phyloP scores from a whole-genome alignment of 2,797 vertebrate genomes.

The Otolemur crassicaudatus region DNA sequence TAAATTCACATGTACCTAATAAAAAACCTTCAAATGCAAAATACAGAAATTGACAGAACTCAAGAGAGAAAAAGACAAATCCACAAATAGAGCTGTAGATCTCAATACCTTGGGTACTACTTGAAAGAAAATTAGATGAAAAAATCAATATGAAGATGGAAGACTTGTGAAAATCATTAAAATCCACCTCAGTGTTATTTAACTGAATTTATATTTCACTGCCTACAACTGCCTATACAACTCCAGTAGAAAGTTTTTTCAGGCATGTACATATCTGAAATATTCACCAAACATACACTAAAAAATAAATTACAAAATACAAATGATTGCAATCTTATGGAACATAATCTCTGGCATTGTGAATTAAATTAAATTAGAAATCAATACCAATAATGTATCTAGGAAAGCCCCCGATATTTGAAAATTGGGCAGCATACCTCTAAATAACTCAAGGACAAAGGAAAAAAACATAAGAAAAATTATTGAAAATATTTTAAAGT shows the following conservation, averaged over 20 bases:
- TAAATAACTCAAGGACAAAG: constrained; percentile 8
- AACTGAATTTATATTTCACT: background rate
- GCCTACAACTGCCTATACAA: background rate
- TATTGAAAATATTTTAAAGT: constrained; percentile 5
- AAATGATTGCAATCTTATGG: background rate
- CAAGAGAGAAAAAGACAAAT: background rate
- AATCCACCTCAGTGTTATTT: background rate
- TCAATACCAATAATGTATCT: background rate
- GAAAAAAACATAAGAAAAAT: background rate
- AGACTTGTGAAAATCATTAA: background rate
- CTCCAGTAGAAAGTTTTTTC: background rate
- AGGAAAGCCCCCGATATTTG: background rate
- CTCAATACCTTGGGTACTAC: background rate
- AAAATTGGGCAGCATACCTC: background rate
- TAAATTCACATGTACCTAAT: background rate
- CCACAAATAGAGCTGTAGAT: background rate
- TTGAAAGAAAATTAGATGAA: background rate
- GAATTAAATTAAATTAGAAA: constrained; percentile 25
- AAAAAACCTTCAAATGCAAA: background rate
- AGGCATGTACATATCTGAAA: background rate
- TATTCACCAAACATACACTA: background rate
- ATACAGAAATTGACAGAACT: background rate
- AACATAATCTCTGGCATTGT: background rate
- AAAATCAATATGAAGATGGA: background rate
- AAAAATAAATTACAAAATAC: background rate